Conservation (phyloP, 2,888 invertebrate genomes). For the Lepetodrilus schrolli region DNA sequence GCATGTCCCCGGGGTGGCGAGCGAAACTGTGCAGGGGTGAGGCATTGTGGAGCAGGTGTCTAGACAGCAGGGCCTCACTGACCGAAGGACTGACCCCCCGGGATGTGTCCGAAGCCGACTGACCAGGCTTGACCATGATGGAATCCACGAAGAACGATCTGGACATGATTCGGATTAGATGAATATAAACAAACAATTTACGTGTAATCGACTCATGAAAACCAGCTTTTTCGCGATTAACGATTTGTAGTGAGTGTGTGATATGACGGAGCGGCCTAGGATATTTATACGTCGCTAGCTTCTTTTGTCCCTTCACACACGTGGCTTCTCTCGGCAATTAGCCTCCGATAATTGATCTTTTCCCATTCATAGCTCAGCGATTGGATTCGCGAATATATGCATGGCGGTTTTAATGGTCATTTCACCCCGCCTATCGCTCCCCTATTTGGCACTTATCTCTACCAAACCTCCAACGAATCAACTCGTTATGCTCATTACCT, state of each 20-base stretch:
- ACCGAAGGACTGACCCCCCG: slow-evolving; percentile 2
- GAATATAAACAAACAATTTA: background rate
- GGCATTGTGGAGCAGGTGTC: slow-evolving; percentile 38
- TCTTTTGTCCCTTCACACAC: slow-evolving; percentile 48
- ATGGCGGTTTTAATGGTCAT: slow-evolving; percentile 30
- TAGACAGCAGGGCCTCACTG: slow-evolving; percentile 30
- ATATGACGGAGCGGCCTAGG: background rate
- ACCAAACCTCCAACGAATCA: slow-evolving; percentile 15
- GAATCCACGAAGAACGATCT: slow-evolving; percentile 74
- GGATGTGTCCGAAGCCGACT: slow-evolving; percentile 1
- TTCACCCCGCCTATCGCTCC: slow-evolving; percentile 8
- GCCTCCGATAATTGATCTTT: slow-evolving; percentile 28
- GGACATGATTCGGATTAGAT: slow-evolving; percentile 61
- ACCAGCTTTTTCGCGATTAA: background rate
- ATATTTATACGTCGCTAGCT: slow-evolving; percentile 32
- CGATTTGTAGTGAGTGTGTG: slow-evolving; percentile 15
- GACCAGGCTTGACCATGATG: slow-evolving; percentile 63
- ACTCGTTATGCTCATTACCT: background rate
- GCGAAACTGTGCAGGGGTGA: slow-evolving; percentile 59
- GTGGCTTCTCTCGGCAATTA: slow-evolving; percentile 37
- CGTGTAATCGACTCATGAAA: slow-evolving; percentile 8
- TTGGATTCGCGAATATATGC: slow-evolving; percentile 31
- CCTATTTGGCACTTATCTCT: background rate
- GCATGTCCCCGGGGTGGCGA: slow-evolving; percentile 61
- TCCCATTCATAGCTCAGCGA: slow-evolving; percentile 30